Conservation (phyloP, 2,113 vertebrate species). For the Ptyas mucosa region DNA sequence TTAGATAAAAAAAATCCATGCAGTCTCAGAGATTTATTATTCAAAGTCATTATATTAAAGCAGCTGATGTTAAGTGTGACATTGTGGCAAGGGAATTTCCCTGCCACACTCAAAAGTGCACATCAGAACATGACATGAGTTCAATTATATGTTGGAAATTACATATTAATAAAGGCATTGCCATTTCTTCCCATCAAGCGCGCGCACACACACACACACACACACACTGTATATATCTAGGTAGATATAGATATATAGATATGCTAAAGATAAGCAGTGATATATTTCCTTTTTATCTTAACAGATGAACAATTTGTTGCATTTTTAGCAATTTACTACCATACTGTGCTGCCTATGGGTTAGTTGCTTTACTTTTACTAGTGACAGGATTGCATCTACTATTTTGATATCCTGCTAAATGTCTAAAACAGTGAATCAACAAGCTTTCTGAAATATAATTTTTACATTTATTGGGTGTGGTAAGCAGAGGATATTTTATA, state of each 20-base stretch:
- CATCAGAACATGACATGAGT: neutral
- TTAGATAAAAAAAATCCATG: neutral
- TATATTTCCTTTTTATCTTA: neutral
- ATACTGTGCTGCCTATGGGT: neutral
- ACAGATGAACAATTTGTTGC: neutral
- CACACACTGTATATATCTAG: neutral
- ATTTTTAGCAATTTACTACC: neutral
- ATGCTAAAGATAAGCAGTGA: neutral
- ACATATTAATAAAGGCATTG: neutral
- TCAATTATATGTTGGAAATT: neutral
- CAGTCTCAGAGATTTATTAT: neutral
- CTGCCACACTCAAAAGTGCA: neutral
- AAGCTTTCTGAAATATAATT: rapidly evolving
- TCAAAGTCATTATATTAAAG: neutral
- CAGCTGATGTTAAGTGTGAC: neutral
- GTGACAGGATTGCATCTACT: neutral
- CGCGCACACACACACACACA: neutral
- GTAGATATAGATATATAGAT: neutral
- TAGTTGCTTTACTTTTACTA: neutral
- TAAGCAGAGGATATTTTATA: slow-evolving; percentile 15
- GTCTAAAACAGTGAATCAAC: neutral
- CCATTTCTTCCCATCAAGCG: neutral
- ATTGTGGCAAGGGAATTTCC: neutral
- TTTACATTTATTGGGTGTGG: slow-evolving; percentile 27
- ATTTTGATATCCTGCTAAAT: slow-evolving; percentile 1